Base-by-base conservation (phyloP, 2,888 invertebrate species). In the Glaucopsyche alexis region DNA sequence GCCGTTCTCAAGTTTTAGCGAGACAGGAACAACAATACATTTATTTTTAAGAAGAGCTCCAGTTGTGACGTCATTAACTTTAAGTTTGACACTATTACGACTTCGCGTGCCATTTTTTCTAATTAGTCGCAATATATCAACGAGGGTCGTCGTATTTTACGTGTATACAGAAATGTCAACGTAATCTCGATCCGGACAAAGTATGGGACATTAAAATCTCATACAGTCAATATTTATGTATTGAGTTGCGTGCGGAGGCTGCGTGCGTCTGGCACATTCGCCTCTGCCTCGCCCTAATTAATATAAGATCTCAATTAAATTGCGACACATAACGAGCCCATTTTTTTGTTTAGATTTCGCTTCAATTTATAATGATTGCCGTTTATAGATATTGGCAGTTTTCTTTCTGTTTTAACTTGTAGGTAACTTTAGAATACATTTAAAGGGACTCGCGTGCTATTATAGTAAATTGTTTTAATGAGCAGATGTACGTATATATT, bases 241-340 rank as follows among this genome's bases (percentile, higher is more conserved):
- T 75, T 74, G 64, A 76, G 74, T 76, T 67, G 70, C 72, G 71
- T 79, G 85, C 91, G 78, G 83, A 80, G 83, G 82, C 85, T 92
- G 92, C 93, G 92, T 93, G 92, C 85, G 90, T 86, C 85, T 85
- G 87, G 81, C 89, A 89, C 90, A 89, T 92, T 90, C 87, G 84
- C 84, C 81, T 82, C 82, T 83, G 83, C 83, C 85, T 83, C 88
- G 86, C 88, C 86, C 92, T 92, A 93, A 93, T 93, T 93, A 93
- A 93, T 93, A 93, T 92, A 92, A 91, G 91, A 92, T 93, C 93
- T 93, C 93, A 93, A 93, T 93, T 93, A 93, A 93, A 92, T 87
- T 85, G 90, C 89, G 89, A 92, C 91, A 91, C 87, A 90, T 89
- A 90, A 89, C 86, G 88, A 89, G 87, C 83, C 85, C 14, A 85